A percentile compares a stretch with the other conserved stretches of the same genome.
phyloP scores from a whole-genome alignment of 1,140 invertebrate genomes.

The Mamestra configurata region DNA sequence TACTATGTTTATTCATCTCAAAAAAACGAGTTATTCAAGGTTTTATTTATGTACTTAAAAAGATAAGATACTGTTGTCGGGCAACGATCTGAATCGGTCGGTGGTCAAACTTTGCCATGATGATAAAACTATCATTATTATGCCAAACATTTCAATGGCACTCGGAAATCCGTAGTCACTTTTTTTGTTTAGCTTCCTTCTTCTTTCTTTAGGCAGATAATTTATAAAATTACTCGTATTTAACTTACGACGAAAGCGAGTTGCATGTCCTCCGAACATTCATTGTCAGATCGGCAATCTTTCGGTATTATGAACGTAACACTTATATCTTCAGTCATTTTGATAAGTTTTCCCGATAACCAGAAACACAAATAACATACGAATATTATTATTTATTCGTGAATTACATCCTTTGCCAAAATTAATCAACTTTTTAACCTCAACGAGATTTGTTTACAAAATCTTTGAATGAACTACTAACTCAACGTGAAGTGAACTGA shows the following conservation, averaged over 20 bases:
- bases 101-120: too few species aligned
- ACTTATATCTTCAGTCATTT: conserved; percentile 81
- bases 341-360: neutral
- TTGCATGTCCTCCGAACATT: conserved; percentile 84
- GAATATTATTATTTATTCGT: neutral
- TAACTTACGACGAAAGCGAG: conserved; percentile 79
- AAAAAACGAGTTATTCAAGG: too few species aligned
- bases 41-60: too few species aligned
- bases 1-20: too few species aligned
- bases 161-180: too few species aligned
- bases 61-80: too few species aligned
- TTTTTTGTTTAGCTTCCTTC: too few species aligned
- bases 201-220: neutral
- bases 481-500: neutral
- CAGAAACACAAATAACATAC: neutral
- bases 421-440: conserved; percentile 30
- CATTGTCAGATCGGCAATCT: conserved; percentile 74
- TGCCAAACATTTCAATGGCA: too few species aligned
- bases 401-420: conserved; percentile 11
- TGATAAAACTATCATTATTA: too few species aligned
- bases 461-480: conserved; percentile 38
- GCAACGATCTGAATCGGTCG: too few species aligned
- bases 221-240: neutral
- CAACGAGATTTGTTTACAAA: conserved; percentile 53
- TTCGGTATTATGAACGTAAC: conserved; percentile 84